Conservation (phyloP, 2,888 invertebrate genomes). For the Ormyrus thymus region DNA sequence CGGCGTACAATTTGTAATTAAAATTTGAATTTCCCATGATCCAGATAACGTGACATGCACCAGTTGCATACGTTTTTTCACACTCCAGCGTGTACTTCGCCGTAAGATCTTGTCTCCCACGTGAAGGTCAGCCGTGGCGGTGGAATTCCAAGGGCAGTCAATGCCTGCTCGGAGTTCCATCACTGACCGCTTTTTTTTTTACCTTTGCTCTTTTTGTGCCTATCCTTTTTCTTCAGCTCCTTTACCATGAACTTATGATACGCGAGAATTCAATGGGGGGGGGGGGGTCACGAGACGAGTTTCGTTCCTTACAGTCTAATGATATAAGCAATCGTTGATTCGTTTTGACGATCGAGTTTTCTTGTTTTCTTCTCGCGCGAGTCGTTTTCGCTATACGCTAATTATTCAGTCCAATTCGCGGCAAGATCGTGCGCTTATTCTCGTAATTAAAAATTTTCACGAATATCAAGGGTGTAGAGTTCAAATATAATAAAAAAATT, state of each 20-base stretch:
- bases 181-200: constrained; percentile 30
- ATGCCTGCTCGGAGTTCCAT: constrained; percentile 37
- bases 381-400: not conserved
- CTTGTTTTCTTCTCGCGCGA: not conserved
- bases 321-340: constrained; percentile 1
- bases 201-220: constrained; percentile 7
- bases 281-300: constrained; percentile 23
- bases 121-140: constrained; percentile 39
- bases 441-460: not conserved
- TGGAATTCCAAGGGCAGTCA: constrained; percentile 45
- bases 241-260: not conserved
- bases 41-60: constrained; percentile 9
- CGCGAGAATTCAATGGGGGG: constrained; percentile 22
- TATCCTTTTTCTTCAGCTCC: constrained; percentile 9
- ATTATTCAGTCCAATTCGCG: not conserved
- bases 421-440: constrained; percentile 12
- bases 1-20: not conserved
- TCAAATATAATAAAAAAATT: too few species aligned
- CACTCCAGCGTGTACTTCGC: constrained; percentile 49
- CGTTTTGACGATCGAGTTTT: not conserved
- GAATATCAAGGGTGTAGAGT: too few species aligned
- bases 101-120: constrained; percentile 56
- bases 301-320: constrained; percentile 20
- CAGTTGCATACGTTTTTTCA: constrained; percentile 1
- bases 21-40: constrained; percentile 17